Evolutionary conservation across 2,113 vertebrate species (phyloP).

Genomic region (Eurystomus gularis): DNA sequence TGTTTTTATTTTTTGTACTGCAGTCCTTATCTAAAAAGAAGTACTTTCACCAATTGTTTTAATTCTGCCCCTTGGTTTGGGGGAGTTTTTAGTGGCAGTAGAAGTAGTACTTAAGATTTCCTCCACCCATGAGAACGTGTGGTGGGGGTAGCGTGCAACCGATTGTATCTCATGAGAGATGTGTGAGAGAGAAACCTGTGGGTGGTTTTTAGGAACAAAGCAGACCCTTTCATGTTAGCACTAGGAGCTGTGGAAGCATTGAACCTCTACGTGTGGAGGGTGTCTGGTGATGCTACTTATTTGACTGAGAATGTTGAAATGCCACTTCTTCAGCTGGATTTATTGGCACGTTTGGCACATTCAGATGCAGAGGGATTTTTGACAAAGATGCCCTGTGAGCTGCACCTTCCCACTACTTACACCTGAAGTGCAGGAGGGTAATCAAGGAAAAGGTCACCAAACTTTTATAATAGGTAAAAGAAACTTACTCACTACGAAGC

Average conservation of each 20-base stretch:
- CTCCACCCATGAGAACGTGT: background rate
- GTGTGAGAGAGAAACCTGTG: background rate
- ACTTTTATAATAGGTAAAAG: background rate
- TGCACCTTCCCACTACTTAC: background rate
- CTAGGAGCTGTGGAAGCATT: background rate
- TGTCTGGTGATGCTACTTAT: background rate
- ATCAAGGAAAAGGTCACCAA: slow-evolving; percentile 6
- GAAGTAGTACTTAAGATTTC: background rate
- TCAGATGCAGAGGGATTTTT: background rate
- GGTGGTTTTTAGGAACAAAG: background rate
- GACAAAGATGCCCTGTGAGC: background rate
- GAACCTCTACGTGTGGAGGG: background rate
- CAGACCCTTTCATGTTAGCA: background rate
- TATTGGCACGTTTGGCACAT: background rate
- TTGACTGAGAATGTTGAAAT: background rate
- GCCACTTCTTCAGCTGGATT: background rate
- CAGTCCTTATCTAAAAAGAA: background rate
- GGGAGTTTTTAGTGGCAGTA: background rate
- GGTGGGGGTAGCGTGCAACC: background rate
- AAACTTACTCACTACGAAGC: background rate
- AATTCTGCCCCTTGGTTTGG: background rate
- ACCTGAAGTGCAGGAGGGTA: background rate
- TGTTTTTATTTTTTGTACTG: background rate
- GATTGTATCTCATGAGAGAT: background rate
- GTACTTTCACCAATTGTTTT: background rate